These are phyloP conservation scores for Prionailurus bengalensis DNA, from an alignment of 2,113 vertebrate genomes.

Conservation along the genomic window DNA sequence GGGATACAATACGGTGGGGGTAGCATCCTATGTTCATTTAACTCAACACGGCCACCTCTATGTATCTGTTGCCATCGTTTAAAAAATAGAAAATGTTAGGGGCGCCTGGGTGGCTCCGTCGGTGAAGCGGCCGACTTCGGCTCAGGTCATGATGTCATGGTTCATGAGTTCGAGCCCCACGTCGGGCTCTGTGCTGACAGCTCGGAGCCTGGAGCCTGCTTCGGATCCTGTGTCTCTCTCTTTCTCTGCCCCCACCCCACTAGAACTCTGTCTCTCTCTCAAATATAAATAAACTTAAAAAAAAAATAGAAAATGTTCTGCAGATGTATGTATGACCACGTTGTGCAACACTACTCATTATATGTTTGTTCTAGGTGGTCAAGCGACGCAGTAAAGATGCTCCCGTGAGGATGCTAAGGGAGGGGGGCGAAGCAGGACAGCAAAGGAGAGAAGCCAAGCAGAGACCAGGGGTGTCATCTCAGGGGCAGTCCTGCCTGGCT, in stretches of 20 bases:
- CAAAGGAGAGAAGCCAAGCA: not conserved
- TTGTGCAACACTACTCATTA: not conserved
- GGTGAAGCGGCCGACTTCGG: too few relatives aligned
- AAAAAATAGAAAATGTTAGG: too few relatives aligned
- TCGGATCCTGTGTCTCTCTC: too few relatives aligned
- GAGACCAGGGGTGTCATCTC: not conserved
- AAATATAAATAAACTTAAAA: too few relatives aligned
- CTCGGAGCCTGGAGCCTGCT: too few relatives aligned
- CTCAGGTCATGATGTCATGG: too few relatives aligned
- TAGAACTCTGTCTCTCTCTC: too few relatives aligned
- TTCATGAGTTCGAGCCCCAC: too few relatives aligned
- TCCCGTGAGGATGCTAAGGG: not conserved
- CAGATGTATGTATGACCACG: not conserved
- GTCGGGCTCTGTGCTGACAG: too few relatives aligned
- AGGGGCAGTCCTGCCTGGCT: not conserved
- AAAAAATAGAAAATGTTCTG: not conserved
- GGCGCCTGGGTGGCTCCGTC: too few relatives aligned
- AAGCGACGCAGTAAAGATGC: not conserved
- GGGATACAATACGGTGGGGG: rapidly evolving
- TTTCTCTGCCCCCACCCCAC: too few relatives aligned
- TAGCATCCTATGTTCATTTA: not conserved
- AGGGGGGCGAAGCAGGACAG: not conserved
- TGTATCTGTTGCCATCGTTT: not conserved
- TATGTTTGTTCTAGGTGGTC: not conserved
- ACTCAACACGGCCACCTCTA: not conserved